phyloP scores from a whole-genome alignment of 2,888 invertebrate genomes.

The Rhagophthalmus giganteus region DNA sequence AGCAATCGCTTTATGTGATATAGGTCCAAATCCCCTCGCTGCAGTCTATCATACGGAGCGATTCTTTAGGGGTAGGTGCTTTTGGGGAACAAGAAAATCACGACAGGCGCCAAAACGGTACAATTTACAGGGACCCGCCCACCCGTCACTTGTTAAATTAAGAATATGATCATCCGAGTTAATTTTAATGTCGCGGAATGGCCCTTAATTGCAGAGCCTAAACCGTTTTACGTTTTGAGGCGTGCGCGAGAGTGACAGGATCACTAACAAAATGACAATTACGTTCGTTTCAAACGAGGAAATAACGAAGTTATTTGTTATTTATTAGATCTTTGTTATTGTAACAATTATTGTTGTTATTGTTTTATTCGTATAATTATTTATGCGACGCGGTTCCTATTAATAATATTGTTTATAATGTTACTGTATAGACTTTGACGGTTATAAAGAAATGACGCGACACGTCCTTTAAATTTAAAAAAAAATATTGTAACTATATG shows the following conservation, averaged over 20 bases:
- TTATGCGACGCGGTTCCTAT: no score
- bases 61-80: conserved; percentile 31
- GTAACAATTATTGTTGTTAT: no score
- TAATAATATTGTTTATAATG: no score
- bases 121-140: conserved; percentile 47
- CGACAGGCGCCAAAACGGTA: conserved; percentile 53
- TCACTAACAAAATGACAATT: no score
- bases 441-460: no score
- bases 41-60: conserved; percentile 50
- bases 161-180: conserved; percentile 50
- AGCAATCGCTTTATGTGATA: conserved; percentile 55
- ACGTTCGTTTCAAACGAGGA: no score
- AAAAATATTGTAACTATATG: no score
- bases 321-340: no score
- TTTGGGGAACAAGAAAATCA: conserved; percentile 42
- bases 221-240: conserved; percentile 21
- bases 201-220: conserved; percentile 32
- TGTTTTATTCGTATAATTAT: no score
- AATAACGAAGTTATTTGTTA: no score
- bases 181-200: conserved; percentile 27
- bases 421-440: no score
- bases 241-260: conserved; percentile 1
- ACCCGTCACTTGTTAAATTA: conserved; percentile 53
- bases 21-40: conserved; percentile 48
- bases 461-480: no score